Percentiles rank a stretch among this genome's conserved stretches.
Evolutionary conservation across 2,888 invertebrate genomes (phyloP).

Genomic region (Agapostemon virescens): DNA sequence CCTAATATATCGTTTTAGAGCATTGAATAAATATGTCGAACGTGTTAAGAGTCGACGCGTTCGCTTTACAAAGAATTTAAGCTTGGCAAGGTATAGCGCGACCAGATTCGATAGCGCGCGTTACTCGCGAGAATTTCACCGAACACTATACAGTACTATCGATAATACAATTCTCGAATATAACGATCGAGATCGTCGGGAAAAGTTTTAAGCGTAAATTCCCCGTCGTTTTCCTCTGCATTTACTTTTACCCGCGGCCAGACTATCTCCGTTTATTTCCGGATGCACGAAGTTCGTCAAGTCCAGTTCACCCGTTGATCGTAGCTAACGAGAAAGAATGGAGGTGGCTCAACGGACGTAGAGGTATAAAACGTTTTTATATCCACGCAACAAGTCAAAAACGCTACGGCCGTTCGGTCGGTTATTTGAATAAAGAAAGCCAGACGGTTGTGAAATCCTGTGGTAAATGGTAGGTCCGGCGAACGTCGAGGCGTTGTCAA

Average conservation of each 20-base stretch:
- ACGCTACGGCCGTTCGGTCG: not conserved
- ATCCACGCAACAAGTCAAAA: conserved; percentile 26
- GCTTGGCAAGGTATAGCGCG: too few relatives aligned
- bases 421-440: conserved; percentile 21
- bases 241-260: not conserved
- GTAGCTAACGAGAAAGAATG: conserved; percentile 16
- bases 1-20: too few relatives aligned
- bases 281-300: conserved; percentile 2
- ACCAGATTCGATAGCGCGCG: too few relatives aligned
- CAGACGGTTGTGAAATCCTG: not conserved
- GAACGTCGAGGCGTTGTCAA: conserved; percentile 48
- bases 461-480: not conserved
- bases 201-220: not conserved
- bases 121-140: too few relatives aligned
- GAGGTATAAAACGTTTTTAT: conserved; percentile 9
- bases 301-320: not conserved
- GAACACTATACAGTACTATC: not conserved
- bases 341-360: not conserved
- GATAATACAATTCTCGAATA: not conserved
- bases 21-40: too few relatives aligned
- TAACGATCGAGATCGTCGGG: not conserved
- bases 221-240: not conserved
- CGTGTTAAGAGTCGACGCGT: too few relatives aligned
- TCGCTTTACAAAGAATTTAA: too few relatives aligned
- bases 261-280: not conserved